phyloP scores from a whole-genome alignment of 2,113 vertebrate species.

The Regulus satrapa region DNA sequence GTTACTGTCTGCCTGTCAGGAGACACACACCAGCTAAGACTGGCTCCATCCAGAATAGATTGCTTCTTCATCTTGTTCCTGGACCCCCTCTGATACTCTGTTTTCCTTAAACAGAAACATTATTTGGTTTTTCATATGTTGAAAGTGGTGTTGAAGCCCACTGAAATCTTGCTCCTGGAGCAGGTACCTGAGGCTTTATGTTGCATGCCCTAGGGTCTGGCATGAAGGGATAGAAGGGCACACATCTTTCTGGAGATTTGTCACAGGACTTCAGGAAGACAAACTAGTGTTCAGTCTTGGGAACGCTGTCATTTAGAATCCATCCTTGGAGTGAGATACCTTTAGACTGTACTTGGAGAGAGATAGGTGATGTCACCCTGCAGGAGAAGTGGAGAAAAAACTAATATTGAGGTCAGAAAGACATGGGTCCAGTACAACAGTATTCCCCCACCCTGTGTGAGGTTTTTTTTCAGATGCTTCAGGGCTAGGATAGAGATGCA shows the following conservation, averaged over 20 bases:
- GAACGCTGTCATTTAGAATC: background rate
- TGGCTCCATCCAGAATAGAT: background rate
- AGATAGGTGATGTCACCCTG: background rate
- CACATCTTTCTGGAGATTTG: background rate
- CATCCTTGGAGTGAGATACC: background rate
- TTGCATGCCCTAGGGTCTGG: background rate
- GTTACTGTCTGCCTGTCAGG: background rate
- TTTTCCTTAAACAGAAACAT: background rate
- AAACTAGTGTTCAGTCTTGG: background rate
- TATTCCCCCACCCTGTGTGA: too few species aligned
- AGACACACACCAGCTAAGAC: background rate
- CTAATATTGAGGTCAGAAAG: background rate
- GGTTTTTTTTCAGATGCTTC: too few species aligned
- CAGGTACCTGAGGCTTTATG: background rate
- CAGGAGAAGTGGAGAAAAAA: background rate
- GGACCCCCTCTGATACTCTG: background rate
- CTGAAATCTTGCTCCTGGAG: background rate
- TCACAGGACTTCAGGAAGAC: background rate
- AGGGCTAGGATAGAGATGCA: too few species aligned
- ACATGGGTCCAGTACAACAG: background rate
- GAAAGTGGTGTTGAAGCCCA: background rate
- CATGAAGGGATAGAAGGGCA: background rate
- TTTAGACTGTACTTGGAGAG: background rate
- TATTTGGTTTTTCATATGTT: background rate
- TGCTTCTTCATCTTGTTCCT: background rate